Evolutionary conservation across 2,797 vertebrate species (phyloP), one percentile per base, ranked within the genome.

Genomic region (Odontamblyopus rebecca): DNA sequence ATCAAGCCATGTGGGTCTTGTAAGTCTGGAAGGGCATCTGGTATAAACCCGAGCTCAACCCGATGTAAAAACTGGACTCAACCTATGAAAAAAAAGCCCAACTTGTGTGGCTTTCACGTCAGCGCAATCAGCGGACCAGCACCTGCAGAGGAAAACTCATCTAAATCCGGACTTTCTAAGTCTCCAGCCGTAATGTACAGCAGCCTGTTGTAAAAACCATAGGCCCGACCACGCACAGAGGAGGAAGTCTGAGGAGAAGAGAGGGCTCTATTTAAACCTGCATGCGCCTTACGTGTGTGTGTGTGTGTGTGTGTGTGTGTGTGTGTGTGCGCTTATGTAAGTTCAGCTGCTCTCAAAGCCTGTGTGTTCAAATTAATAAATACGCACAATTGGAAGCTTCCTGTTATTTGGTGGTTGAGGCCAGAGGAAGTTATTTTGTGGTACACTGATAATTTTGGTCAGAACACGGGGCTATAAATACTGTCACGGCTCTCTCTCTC

Each of bases 391-490:
- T 93, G 93, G 94, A 94, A 92, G 87, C 90, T 94, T 94, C 94
- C 93, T 94, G 94, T 94, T 94, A 94, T 94, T 95, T 94, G 90
- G 92, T 67, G 91, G 92, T 90, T 51, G 79, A 90, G 87, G 88
- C 88, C 79, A 86, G 87, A 93, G 94, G 93, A 94, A 94, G 93
- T 94, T 92, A 93, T 94, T 94, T 93, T 92, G 93, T 92, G 93
- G 94, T 93, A 91, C 91, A 91, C 91, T 93, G 92, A 93, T 94
- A 79, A 93, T 94, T 93, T 94, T 92, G 93, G 94, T 94, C 88
- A 93, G 91, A 93, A 93, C 91, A 89, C 86, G 78, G 83, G 79
- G 84, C 92, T 94, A 94, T 93, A 95, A 94, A 95, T 94, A 94
- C 89, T 92, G 91, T 91, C 90, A 91, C 86, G 81, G 75, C 82